Evolutionary conservation across 2,888 invertebrate species (phyloP).

Genomic region (Diloba caeruleocephala): DNA sequence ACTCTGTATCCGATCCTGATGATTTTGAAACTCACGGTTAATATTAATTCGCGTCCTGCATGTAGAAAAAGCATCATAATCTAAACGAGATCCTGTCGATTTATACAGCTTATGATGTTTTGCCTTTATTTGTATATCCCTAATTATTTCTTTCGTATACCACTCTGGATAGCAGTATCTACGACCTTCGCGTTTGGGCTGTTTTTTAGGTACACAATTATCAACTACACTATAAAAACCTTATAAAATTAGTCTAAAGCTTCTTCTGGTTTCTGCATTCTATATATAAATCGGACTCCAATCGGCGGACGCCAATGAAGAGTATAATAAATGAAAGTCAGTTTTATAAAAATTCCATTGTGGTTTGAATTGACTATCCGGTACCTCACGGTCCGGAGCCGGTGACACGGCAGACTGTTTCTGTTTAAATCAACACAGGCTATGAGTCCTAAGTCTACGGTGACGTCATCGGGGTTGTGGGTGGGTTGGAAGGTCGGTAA

Average conservation of each 20-base stretch:
- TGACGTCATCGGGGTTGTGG: too few species aligned
- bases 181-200: not conserved
- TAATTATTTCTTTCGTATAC: too few species aligned
- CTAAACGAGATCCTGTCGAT: too few species aligned
- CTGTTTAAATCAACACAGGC: too few species aligned
- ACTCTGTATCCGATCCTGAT: too few species aligned
- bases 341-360: constrained; percentile 7
- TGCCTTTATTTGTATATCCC: constrained; percentile 1
- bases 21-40: too few species aligned
- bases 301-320: not conserved
- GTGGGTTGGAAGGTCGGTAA: too few species aligned
- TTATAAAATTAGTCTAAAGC: constrained; percentile 7
- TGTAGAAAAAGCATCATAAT: too few species aligned
- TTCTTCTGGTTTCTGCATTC: constrained; percentile 4
- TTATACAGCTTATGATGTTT: too few species aligned
- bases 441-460: too few species aligned
- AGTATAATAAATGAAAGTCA: constrained; percentile 2
- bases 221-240: constrained; percentile 1
- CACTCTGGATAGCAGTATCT: constrained; percentile 4
- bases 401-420: not conserved
- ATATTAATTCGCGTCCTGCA: too few species aligned
- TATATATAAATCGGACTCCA: constrained; percentile 6
- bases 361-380: not conserved
- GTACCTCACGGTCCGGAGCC: not conserved
- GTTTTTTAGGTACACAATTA: constrained; percentile 7